phyloP scores from a whole-genome alignment of 1,140 invertebrate genomes.

The Cydia splendana region DNA sequence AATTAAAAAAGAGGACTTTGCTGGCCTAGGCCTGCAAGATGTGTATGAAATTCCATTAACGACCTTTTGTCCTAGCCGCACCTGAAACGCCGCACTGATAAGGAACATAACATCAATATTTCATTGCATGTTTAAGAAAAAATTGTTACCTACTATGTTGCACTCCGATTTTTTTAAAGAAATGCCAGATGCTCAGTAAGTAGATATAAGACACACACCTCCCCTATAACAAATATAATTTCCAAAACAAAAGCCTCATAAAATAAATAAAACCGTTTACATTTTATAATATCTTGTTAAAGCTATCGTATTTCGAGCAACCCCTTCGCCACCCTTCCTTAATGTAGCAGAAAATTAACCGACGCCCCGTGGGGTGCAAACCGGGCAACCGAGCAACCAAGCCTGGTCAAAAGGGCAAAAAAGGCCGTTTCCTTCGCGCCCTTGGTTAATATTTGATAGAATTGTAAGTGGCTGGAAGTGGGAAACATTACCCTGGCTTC shows the following conservation, averaged over 20 bases:
- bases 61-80: too few species aligned
- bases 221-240: neutral
- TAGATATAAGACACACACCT: neutral
- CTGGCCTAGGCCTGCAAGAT: too few species aligned
- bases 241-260: conserved; percentile 17
- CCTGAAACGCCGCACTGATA: too few species aligned
- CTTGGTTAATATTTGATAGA: conserved; percentile 9
- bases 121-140: too few species aligned
- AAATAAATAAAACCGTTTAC: conserved; percentile 30
- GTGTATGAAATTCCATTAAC: too few species aligned
- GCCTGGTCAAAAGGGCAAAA: conserved; percentile 42
- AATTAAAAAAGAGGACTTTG: too few species aligned
- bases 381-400: conserved; percentile 40
- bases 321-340: conserved; percentile 61
- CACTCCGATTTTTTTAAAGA: neutral
- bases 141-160: too few species aligned
- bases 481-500: neutral
- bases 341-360: conserved; percentile 79
- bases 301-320: conserved; percentile 16
- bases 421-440: neutral
- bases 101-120: too few species aligned
- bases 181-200: neutral
- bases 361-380: conserved; percentile 59
- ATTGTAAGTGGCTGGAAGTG: neutral
- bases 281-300: conserved; percentile 30